Base-by-base conservation (phyloP, 2,797 vertebrate species). In the Champsocephalus gunnari region DNA sequence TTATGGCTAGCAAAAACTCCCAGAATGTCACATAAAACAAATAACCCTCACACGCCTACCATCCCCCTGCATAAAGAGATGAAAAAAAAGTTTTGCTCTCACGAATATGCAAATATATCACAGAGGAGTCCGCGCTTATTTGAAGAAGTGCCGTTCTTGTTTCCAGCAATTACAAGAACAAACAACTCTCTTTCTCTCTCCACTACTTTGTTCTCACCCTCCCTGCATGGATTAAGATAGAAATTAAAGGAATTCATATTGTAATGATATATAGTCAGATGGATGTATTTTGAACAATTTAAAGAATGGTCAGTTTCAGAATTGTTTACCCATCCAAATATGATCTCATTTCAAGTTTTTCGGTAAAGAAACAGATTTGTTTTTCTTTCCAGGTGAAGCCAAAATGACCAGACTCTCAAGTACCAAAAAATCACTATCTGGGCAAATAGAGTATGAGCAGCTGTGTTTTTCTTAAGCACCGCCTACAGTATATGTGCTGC, bases 121-220 rank as follows among this genome's bases (percentile, higher is more conserved):
- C 87, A 80, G 77, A 88, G 85, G 87, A 91, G 87, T 91, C 80
- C 75, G 69, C 12, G 73, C 83, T 90, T 94, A 90, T 94, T 95
- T 95, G 92, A 92, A 93, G 93, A 94, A 92, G 85, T 81, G 84
- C 86, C 81, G 88, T 88, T 93, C 93, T 95, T 93, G 90, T 94
- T 92, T 94, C 81, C 72, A 80, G 89, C 92, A 93, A 94, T 95
- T 95, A 95, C 93, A 91, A 93, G 92, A 84, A 87, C 92, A 94
- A 95, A 95, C 91, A 94, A 92, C 88, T 83, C 68, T 85, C 45
- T 80, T 21, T 53, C 50, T 12, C 66, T 24, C 67, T 75, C 4
- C 43, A 3, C 32, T 9, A 32, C 17, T 49, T 16, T 77, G 48
- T 66, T 41, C 59, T 73, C 76, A 44, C 48, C 77, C 85, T 87